These are phyloP conservation scores for Boloria euphrosyne DNA, from an alignment of 2,888 invertebrate genomes.

Conservation along the genomic window DNA sequence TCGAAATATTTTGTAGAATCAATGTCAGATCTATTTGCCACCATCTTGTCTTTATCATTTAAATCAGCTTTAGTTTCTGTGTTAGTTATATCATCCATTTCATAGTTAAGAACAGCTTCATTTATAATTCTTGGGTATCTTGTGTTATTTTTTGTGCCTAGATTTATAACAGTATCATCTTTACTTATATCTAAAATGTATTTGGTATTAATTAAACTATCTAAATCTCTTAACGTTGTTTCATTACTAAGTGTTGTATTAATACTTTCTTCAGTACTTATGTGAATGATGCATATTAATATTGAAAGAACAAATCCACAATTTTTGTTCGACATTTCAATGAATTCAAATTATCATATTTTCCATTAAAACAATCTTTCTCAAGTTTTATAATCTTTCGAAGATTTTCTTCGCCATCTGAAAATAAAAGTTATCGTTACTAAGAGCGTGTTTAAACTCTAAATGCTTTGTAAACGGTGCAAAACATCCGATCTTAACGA, in stretches of 20 bases:
- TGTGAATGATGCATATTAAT: slow-evolving; percentile 44
- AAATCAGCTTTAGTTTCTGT: slow-evolving; percentile 29
- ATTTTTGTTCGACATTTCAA: slow-evolving; percentile 44
- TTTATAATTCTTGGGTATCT: slow-evolving; percentile 36
- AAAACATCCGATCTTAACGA: slow-evolving; percentile 24
- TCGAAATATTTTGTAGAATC: slow-evolving; percentile 47
- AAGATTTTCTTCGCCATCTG: slow-evolving; percentile 6
- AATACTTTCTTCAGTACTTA: slow-evolving; percentile 42
- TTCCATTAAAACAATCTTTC: neutral
- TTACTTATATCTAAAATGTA: slow-evolving; percentile 31
- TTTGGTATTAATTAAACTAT: slow-evolving; percentile 47
- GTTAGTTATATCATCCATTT: slow-evolving; percentile 28
- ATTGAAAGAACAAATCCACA: slow-evolving; percentile 40
- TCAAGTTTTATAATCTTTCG: neutral
- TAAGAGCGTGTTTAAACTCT: slow-evolving; percentile 6
- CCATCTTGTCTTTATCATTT: slow-evolving; percentile 40
- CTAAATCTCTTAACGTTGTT: slow-evolving; percentile 42
- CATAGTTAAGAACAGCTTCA: slow-evolving; percentile 7
- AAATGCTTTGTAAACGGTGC: slow-evolving; percentile 16
- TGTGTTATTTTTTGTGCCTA: slow-evolving; percentile 22
- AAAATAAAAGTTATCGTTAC: slow-evolving; percentile 10
- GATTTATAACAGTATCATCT: slow-evolving; percentile 24
- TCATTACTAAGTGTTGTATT: slow-evolving; percentile 37
- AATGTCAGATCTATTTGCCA: slow-evolving; percentile 40
- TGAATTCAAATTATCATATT: slow-evolving; percentile 16